Conservation (phyloP, 1,140 invertebrate species). For the Drosophila gunungcola region DNA sequence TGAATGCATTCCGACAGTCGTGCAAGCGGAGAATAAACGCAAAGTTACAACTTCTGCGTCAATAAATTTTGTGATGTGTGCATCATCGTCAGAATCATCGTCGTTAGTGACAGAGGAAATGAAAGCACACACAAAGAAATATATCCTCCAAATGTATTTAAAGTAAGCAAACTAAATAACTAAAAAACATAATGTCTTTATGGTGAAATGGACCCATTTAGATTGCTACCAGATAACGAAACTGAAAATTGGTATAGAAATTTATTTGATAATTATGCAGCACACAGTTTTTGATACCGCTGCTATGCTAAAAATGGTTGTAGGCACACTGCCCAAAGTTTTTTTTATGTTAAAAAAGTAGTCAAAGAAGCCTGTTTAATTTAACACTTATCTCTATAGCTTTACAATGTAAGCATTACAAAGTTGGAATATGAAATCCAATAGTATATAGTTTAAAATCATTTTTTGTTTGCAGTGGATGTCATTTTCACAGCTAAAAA, state of each 20-base stretch:
- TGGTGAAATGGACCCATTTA: background rate
- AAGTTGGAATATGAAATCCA: no score
- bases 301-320: no score
- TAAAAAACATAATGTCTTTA: background rate
- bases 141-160: background rate
- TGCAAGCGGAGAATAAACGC: conserved; percentile 41
- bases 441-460: no score
- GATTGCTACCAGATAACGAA: background rate
- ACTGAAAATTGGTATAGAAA: background rate
- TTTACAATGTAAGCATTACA: no score
- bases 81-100: conserved; percentile 34
- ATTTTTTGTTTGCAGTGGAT: background rate
- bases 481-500: background rate
- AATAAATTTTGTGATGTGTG: conserved; percentile 73
- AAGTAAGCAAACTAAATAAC: background rate
- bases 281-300: background rate
- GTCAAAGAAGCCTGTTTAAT: no score
- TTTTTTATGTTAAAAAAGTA: no score
- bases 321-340: no score
- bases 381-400: no score
- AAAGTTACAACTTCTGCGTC: conserved; percentile 59
- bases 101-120: conserved; percentile 1
- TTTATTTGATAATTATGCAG: conserved; percentile 1
- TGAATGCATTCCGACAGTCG: conserved; percentile 31
- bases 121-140: background rate